Evolutionary conservation across 2,113 vertebrate species (phyloP).

Genomic region (Boulengerochromis microlepis): DNA sequence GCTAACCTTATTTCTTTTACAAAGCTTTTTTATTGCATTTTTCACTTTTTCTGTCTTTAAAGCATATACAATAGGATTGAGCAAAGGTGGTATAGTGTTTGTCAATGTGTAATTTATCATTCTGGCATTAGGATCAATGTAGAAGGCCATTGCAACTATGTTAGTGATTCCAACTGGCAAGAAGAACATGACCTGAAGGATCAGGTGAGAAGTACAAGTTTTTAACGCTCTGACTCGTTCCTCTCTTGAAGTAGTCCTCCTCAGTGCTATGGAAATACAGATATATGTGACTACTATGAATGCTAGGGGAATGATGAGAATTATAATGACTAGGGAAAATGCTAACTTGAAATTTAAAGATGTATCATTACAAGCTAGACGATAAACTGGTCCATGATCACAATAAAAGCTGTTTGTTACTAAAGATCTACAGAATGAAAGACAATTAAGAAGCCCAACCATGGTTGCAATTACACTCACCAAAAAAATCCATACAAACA

Average conservation of each 20-base stretch:
- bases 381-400: neutral
- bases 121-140: conserved; percentile 26
- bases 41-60: conserved; percentile 58
- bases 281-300: neutral
- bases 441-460: too few species aligned
- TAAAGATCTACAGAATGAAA: neutral
- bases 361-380: neutral
- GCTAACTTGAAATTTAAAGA: neutral
- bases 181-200: conserved; percentile 46
- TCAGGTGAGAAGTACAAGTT: conserved; percentile 60
- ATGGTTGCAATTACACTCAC: too few species aligned
- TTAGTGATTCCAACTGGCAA: neutral
- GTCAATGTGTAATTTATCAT: conserved; percentile 50
- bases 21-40: conserved; percentile 13
- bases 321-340: neutral
- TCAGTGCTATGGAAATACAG: neutral
- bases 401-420: neutral
- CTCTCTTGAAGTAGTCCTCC: conserved; percentile 8
- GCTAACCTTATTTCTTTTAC: neutral
- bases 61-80: conserved; percentile 58
- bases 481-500: too few species aligned
- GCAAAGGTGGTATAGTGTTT: conserved; percentile 34
- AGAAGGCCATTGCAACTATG: neutral
- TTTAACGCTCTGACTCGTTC: conserved; percentile 43
- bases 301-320: neutral